Percentiles rank a stretch among this genome's conserved stretches.
Conservation (phyloP, 2,888 invertebrate species). For the Cantharis flavilabris region DNA sequence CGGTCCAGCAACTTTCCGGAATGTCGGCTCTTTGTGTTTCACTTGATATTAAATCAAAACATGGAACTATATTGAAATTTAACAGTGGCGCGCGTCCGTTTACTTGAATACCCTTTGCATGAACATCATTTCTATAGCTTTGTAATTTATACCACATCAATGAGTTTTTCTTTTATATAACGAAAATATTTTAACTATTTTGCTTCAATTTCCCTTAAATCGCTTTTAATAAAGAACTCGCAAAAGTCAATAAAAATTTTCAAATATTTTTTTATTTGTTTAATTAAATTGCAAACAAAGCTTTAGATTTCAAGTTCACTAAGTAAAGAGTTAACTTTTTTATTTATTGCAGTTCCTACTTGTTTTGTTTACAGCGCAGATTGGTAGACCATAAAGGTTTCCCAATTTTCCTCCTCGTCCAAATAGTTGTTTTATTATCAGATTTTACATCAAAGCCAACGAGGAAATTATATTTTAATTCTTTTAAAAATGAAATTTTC, state of each 20-base stretch:
- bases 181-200: conserved; percentile 4
- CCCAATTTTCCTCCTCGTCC: background rate
- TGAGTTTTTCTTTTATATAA: conserved; percentile 8
- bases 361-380: conserved; percentile 37
- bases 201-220: conserved; percentile 6
- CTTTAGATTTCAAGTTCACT: conserved; percentile 4
- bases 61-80: conserved; percentile 37
- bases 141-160: background rate
- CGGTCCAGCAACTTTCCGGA: conserved; percentile 34
- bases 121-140: conserved; percentile 6
- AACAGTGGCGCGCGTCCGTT: conserved; percentile 21
- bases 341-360: conserved; percentile 37
- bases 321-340: conserved; percentile 23
- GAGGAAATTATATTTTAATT: background rate
- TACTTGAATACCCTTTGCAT: conserved; percentile 5
- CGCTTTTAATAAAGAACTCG: background rate
- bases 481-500: background rate
- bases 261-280: background rate
- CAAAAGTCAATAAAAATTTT: background rate
- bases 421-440: background rate
- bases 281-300: background rate
- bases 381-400: conserved; percentile 44
- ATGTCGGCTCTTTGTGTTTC: conserved; percentile 36
- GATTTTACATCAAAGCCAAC: background rate
- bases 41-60: conserved; percentile 40